Conservation (phyloP, 2,888 invertebrate genomes). For the Dasysyrphus albostriatus region DNA sequence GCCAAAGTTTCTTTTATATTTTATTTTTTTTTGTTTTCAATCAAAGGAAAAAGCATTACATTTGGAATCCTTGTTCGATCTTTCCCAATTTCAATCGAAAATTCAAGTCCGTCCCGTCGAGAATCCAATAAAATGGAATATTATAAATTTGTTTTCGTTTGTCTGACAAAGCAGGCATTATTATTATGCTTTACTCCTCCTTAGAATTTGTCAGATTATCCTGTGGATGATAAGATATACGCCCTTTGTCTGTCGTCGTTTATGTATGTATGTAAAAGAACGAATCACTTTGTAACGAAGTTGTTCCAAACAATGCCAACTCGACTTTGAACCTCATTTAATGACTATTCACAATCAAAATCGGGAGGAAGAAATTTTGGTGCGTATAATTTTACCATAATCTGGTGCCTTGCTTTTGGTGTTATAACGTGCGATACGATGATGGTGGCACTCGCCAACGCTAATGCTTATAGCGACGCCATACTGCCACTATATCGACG, state of each 20-base stretch:
- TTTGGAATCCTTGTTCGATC: conserved; percentile 1
- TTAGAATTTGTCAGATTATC: conserved; percentile 27
- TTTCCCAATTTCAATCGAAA: background rate
- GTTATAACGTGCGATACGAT: background rate
- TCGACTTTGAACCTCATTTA: conserved; percentile 5
- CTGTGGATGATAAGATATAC: conserved; percentile 27
- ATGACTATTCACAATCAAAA: background rate
- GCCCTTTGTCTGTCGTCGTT: background rate
- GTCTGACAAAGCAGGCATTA: conserved; percentile 16
- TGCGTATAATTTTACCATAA: conserved; percentile 43
- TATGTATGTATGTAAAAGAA: background rate
- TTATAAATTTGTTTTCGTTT: conserved; percentile 47
- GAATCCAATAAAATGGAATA: conserved; percentile 26
- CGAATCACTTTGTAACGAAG: background rate
- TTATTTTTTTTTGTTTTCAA: background rate
- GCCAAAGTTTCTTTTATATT: conserved; percentile 30
- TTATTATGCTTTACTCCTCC: background rate
- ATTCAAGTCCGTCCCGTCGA: background rate
- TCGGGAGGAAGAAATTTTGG: conserved; percentile 13
- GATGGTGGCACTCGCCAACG: conserved; percentile 5
- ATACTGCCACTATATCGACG: conserved; percentile 3
- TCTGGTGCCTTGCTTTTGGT: background rate
- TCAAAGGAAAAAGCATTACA: conserved; percentile 18
- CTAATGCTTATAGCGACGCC: conserved; percentile 24
- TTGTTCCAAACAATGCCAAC: conserved; percentile 5